Base-by-base conservation (phyloP, 2,113 vertebrate species). In the Oreamnos americanus region DNA sequence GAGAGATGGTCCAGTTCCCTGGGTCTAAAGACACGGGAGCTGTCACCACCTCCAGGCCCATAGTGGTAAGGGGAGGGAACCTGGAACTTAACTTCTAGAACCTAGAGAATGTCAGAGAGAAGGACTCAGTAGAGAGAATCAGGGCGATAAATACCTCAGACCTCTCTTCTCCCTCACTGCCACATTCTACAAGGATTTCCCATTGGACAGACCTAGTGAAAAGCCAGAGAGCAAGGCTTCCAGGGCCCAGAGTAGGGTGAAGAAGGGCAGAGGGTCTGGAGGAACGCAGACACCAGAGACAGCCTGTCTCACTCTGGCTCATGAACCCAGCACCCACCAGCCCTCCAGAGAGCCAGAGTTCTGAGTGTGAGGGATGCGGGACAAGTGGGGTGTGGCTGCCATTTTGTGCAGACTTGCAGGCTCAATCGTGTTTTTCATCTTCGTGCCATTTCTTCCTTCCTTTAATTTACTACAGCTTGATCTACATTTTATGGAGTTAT, bases 401-500 rank as follows among this genome's bases (percentile, higher is more conserved):
- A 17, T 79, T 85, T 74, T 19, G 30, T 26, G 47, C 85, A 94
- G n/a, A 90, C 64, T 60, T 91, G 79, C 5, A 81, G 57, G 36
- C 87, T 88, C 94, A 95, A 58, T 36, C 91, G 60, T 1, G 33
- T 97, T 96, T 97, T 96, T 0, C 47, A 94, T 39, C 3, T 94
- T 97, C 58, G 15, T 97, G 90, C 26, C 82, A 7, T 94, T 96
- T 55, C 78, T 11, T 78, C 12, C 81, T 95, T 97, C 96, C 97
- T 98, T 98, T 98, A 96, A 58, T 98, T 98, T 98, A 96, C 97
- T 96, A 51, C 60, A 71, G 58, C 93, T 36, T 83, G 92, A 2
- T 15, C 86, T 97, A 88, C 86, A 97, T 91, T 98, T 97, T 98
- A 98, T 95, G 89, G 83, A 97, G 91, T 96, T 96, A 98, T 97